phyloP scores from a whole-genome alignment of 2,888 invertebrate species.

The Acleris sparsana region DNA sequence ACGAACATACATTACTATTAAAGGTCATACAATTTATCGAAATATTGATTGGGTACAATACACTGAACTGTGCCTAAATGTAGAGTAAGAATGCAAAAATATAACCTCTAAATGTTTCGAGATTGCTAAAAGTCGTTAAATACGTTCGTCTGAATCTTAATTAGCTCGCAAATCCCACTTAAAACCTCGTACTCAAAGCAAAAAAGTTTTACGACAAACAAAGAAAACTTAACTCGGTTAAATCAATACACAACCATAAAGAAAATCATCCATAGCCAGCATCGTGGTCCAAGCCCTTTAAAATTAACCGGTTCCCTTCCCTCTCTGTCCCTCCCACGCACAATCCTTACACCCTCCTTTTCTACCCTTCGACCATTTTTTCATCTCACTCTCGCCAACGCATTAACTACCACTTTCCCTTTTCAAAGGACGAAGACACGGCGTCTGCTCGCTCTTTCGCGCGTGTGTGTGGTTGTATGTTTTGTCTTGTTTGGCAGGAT shows the following conservation, averaged over 20 bases:
- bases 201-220: conserved; percentile 33
- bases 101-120: too few species aligned
- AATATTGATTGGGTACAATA: too few species aligned
- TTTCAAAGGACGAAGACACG: conserved; percentile 82
- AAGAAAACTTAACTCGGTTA: conserved; percentile 48
- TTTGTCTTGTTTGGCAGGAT: conserved; percentile 56
- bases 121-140: too few species aligned
- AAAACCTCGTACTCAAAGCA: conserved; percentile 1
- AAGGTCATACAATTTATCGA: too few species aligned
- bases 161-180: conserved; percentile 9
- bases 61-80: too few species aligned
- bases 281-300: conserved; percentile 76
- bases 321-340: conserved; percentile 48
- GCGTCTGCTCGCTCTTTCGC: conserved; percentile 49
- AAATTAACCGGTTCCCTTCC: conserved; percentile 78
- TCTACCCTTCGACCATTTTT: conserved; percentile 76
- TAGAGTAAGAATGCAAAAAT: too few species aligned
- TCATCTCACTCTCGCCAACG: conserved; percentile 80
- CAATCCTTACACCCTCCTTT: conserved; percentile 50
- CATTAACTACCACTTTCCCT: conserved; percentile 80
- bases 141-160: not conserved
- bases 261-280: conserved; percentile 62
- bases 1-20: too few species aligned
- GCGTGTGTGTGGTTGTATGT: conserved; percentile 39
- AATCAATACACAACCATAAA: conserved; percentile 74